Base-by-base conservation (phyloP, 1,140 invertebrate species). In the Sarcophaga peregrina region DNA sequence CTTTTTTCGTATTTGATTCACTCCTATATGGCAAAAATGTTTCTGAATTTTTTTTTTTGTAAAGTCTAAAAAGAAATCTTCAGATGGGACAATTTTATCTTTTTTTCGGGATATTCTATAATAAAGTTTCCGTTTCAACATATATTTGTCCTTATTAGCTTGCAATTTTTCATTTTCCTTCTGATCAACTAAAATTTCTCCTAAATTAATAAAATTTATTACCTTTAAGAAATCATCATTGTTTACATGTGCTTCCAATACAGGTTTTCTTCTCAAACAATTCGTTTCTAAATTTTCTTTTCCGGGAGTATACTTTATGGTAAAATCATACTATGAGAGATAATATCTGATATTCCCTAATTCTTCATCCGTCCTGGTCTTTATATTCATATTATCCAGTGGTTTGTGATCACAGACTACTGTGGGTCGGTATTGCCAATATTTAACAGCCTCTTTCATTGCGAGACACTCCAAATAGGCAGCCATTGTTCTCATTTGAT, bases 261-360 rank as follows among this genome's bases (percentile, higher is more conserved):
- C 88, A 82, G 89, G 87, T 68, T 91, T 90, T 87, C 88, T 86
- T 76, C 86, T 88, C 54, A 90, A 84, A 83, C 86, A 86, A 80
- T 90, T 87, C 68, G 89, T 87, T 89, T 90, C 88, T 75, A 84
- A 15, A 84, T 90, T 91, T 7, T 80, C n/a, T 85, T 88, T 87
- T 37, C 25, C 25, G 25, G 25, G 25, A 37, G 25, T 11, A 83
- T 91, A 90, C 86, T 85, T 88, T 46, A 90, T 86, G 83, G 86
- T 75, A 83, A 90, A 90, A 85, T 91, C 82, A 86, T 87, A 89
- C 83, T 90, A 86, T 75, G 87, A 82, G 17, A 82, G 76, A 83
- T 90, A 91, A 82, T 88, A 88, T 11, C 84, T 87, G 37, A 90
- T 82, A 78, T 91, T 87, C 13, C 90, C 88, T 89, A 8, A 91